Base-by-base conservation (phyloP, 1,140 invertebrate species). In the Drosophila setifemur region DNA sequence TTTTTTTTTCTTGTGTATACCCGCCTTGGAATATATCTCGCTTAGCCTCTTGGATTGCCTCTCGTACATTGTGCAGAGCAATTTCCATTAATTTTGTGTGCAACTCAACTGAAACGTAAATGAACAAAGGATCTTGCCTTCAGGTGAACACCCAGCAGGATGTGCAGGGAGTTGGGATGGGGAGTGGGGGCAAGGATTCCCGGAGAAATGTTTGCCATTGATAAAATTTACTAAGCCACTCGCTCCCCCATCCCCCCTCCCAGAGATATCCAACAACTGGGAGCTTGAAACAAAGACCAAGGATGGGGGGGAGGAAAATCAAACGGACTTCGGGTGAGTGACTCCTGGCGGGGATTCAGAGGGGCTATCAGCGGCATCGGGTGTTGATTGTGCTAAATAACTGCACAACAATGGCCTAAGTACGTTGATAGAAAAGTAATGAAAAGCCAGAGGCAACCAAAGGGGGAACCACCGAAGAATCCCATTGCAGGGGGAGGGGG, bases 341-440 rank as follows among this genome's bases (percentile, higher is more conserved):
- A n/a, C n/a, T n/a, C n/a, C n/a, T n/a, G 12, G 16, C 2, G 25
- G 12, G 12, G 25, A 6, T n/a, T n/a, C n/a, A 25, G 12, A 21
- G 49, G 18, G 40, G 49, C 79, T 85, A 74, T 83, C 79, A 55
- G 70, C 74, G 71, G 81, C 74, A 75, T 63, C 81, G 81, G 64
- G 79, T 85, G 79, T 85, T 85, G 79, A 85, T 85, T 85, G 79
- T 85, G 79, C 79, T 85, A 85, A 85, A 86, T 85, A 85, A 85
- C 79, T 85, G 81, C 75, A 75, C 81, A 85, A 85, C 79, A 85
- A 85, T 85, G 81, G 78, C 78, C 78, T 85, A 85, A 85, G 79
- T 85, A 86, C 79, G 79, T 86, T 85, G 81, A 86, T 85, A 86
- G 79, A 85, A 85, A 85, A 85, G 81, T 85, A 85, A 85, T 85